These are phyloP conservation scores for Lithobates pipiens DNA, from an alignment of 2,797 vertebrate genomes.

Conservation along the genomic window DNA sequence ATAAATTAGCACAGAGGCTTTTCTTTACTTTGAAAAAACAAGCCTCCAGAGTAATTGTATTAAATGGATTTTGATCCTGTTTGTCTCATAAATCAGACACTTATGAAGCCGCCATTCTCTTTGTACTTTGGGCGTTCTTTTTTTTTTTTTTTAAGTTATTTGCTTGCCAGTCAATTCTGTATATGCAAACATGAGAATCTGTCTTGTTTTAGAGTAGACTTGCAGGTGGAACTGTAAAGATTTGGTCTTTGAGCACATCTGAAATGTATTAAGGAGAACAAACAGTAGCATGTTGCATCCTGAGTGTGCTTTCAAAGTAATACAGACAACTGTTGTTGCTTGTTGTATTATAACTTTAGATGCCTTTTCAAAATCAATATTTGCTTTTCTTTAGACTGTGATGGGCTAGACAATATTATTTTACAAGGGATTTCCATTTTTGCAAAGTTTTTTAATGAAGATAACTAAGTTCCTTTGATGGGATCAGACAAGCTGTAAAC, in stretches of 20 bases:
- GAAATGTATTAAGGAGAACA: slow-evolving; percentile 54
- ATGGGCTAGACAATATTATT: slow-evolving; percentile 56
- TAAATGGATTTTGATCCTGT: slow-evolving; percentile 58
- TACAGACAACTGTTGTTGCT: slow-evolving; percentile 52
- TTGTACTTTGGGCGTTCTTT: slow-evolving; percentile 55
- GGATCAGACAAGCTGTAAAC: slow-evolving; percentile 53
- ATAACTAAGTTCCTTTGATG: slow-evolving; percentile 41
- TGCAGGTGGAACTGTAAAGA: slow-evolving; percentile 53
- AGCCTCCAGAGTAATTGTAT: slow-evolving; percentile 64
- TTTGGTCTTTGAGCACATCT: slow-evolving; percentile 51
- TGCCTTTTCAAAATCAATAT: slow-evolving; percentile 59
- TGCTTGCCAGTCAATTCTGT: slow-evolving; percentile 65
- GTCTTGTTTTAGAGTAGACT: slow-evolving; percentile 60
- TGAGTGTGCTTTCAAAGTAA: slow-evolving; percentile 53
- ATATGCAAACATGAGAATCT: slow-evolving; percentile 65
- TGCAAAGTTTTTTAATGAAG: slow-evolving; percentile 36
- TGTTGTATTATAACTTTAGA: slow-evolving; percentile 53
- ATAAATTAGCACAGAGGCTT: slow-evolving; percentile 52
- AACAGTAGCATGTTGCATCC: slow-evolving; percentile 59
- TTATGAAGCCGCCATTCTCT: slow-evolving; percentile 52
- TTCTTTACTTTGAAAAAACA: slow-evolving; percentile 62
- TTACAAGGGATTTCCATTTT: slow-evolving; percentile 52
- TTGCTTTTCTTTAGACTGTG: slow-evolving; percentile 52
- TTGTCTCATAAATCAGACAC: slow-evolving; percentile 65
- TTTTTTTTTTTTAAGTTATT: slow-evolving; percentile 64